A percentile compares a stretch with the other conserved stretches of the same genome.
phyloP scores from a whole-genome alignment of 2,113 vertebrate species.

The Heptranchias perlo region DNA sequence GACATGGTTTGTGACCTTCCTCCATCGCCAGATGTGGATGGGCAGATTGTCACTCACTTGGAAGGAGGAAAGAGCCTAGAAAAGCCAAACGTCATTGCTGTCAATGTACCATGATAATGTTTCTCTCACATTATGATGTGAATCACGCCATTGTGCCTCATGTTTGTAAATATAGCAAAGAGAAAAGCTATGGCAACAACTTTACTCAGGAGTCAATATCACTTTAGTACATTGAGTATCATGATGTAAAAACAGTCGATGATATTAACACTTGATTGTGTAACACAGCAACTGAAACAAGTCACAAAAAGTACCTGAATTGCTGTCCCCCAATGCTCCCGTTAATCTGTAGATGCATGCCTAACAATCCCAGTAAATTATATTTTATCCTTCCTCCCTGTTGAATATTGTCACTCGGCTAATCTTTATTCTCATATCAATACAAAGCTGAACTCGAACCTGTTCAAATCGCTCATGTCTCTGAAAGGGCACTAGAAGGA shows the following conservation, averaged over 20 bases:
- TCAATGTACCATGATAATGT: not conserved
- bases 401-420: not conserved
- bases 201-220: no score
- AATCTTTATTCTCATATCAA: not conserved
- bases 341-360: not conserved
- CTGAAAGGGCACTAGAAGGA: not conserved
- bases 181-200: no score
- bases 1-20: not conserved
- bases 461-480: not conserved
- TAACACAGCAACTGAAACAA: not conserved
- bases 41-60: not conserved
- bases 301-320: not conserved
- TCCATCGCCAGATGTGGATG: not conserved
- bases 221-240: not conserved
- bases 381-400: not conserved
- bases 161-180: no score
- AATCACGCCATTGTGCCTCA: no score
- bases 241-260: not conserved
- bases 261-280: not conserved
- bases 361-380: not conserved
- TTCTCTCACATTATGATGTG: not conserved
- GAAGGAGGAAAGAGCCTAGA: not conserved
- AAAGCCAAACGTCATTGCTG: not conserved
- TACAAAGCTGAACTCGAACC: not conserved
- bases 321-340: not conserved